Percentiles rank a stretch among this genome's conserved stretches.
Conservation (phyloP, 2,888 invertebrate species). For the Pristionchus mayeri region DNA sequence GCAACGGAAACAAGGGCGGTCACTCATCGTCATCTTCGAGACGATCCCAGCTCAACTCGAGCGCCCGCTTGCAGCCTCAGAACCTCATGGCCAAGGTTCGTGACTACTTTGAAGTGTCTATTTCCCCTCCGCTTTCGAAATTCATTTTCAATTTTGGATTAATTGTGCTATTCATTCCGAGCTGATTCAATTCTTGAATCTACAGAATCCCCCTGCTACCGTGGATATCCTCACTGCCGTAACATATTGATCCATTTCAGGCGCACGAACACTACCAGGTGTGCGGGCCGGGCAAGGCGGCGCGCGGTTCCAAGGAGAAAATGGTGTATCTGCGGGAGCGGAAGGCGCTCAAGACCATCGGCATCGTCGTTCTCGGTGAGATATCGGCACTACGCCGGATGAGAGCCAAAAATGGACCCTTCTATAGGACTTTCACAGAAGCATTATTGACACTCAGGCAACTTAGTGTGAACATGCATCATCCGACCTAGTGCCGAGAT, state of each 20-base stretch:
- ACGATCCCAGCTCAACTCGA: conserved; percentile 1
- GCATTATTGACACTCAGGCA: no score
- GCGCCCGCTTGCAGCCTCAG: conserved; percentile 38
- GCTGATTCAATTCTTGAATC: no score
- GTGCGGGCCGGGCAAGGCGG: conserved; percentile 71
- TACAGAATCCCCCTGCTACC: no score
- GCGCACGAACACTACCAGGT: conserved; percentile 71
- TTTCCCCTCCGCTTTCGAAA: no score
- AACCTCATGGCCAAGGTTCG: conserved; percentile 49
- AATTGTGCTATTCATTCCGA: no score
- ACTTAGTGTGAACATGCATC: no score
- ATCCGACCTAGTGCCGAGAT: neutral
- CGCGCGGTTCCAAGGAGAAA: conserved; percentile 75
- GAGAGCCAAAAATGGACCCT: no score
- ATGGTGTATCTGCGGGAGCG: conserved; percentile 75
- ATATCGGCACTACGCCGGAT: no score
- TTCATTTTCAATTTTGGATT: no score
- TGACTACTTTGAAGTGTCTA: no score
- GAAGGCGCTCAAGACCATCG: conserved; percentile 76
- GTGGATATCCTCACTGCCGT: neutral
- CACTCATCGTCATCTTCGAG: neutral
- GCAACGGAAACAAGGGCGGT: conserved; percentile 4
- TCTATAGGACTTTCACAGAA: no score
- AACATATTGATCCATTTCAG: conserved; percentile 47
- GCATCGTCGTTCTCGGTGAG: conserved; percentile 74